Conservation (phyloP, 2,888 invertebrate species). For the Ectropis crepuscularia region DNA sequence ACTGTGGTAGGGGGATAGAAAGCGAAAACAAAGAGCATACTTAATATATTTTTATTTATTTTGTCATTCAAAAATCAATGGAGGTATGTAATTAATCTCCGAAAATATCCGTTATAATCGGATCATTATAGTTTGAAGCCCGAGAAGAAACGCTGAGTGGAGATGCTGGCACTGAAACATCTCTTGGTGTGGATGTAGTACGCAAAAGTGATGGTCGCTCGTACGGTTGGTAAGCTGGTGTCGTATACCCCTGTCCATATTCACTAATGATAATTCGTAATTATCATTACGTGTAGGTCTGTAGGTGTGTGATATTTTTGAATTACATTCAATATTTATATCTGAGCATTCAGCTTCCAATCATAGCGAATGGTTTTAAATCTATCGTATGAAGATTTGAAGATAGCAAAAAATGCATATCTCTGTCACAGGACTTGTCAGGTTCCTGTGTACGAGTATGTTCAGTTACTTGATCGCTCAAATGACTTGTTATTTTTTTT, state of each 20-base stretch:
- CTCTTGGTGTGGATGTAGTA: slow-evolving; percentile 38
- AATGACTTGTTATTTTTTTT: slow-evolving; percentile 41
- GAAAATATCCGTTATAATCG: slow-evolving; percentile 38
- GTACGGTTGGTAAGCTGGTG: slow-evolving; percentile 18
- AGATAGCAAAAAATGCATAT: slow-evolving; percentile 45
- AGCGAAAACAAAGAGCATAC: background rate
- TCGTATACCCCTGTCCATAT: slow-evolving; percentile 39
- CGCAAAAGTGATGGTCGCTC: slow-evolving; percentile 33
- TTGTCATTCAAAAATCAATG: slow-evolving; percentile 34
- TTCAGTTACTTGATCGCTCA: slow-evolving; percentile 39
- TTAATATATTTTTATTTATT: slow-evolving; percentile 30
- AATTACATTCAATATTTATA: slow-evolving; percentile 43
- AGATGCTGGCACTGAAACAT: slow-evolving; percentile 34
- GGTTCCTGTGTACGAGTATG: slow-evolving; percentile 41
- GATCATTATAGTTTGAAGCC: slow-evolving; percentile 38
- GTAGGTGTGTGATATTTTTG: slow-evolving; percentile 40
- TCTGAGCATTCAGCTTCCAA: slow-evolving; percentile 40
- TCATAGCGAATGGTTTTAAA: slow-evolving; percentile 40
- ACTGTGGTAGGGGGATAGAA: background rate
- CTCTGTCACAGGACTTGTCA: slow-evolving; percentile 42
- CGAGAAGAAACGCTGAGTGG: slow-evolving; percentile 35
- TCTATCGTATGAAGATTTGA: slow-evolving; percentile 40
- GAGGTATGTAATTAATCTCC: slow-evolving; percentile 35
- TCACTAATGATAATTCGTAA: no score
- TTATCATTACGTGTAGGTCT: slow-evolving; percentile 33